A percentile compares a stretch with the other conserved stretches of the same genome.
Conservation (phyloP, 2,888 invertebrate genomes). For the Aradus depressus region DNA sequence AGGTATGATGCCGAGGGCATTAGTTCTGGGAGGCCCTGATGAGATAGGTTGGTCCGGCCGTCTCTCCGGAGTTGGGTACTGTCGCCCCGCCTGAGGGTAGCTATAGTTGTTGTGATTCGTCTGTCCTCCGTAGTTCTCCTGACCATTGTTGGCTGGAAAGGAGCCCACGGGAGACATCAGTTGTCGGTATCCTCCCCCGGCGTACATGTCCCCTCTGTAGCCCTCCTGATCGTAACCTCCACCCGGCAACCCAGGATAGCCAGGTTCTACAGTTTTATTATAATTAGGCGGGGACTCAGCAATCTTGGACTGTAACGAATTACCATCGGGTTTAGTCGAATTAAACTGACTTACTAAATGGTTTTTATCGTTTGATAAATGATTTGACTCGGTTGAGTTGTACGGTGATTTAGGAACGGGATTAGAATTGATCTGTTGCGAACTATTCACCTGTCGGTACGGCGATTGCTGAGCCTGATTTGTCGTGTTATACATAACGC, state of each 20-base stretch:
- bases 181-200: no score
- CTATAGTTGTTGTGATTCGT: no score
- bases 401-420: constrained; percentile 1
- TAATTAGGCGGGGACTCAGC: constrained; percentile 2
- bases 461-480: no score
- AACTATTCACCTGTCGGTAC: no score
- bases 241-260: background rate
- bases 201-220: background rate
- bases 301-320: background rate
- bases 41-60: constrained; percentile 17
- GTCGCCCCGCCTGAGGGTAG: no score
- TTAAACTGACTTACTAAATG: constrained; percentile 3
- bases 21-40: constrained; percentile 27
- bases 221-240: background rate
- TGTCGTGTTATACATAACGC: no score
- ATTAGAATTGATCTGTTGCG: constrained; percentile 9
- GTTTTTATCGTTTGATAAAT: constrained; percentile 10
- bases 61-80: constrained; percentile 1
- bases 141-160: no score
- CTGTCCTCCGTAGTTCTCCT: no score
- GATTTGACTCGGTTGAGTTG: constrained; percentile 6
- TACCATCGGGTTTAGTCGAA: constrained; percentile 1
- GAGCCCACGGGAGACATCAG: no score
- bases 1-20: constrained; percentile 26
- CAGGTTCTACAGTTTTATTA: constrained; percentile 1